Base-by-base conservation (phyloP, 2,113 vertebrate species). In the Chauna torquata region DNA sequence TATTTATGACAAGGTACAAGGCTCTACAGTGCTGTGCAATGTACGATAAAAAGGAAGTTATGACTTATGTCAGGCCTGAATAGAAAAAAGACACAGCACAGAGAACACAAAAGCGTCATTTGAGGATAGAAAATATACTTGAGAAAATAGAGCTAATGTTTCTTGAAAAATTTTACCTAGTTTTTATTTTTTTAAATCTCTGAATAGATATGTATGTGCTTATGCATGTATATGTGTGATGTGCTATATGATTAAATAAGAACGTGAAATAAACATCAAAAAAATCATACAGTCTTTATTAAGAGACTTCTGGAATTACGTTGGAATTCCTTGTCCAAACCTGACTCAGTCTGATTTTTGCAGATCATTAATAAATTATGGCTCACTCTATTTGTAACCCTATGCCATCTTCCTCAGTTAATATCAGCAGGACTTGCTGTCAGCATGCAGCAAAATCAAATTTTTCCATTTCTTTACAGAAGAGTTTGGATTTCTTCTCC, bases 281-380 rank as follows among this genome's bases (percentile, higher is more conserved):
- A 83, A 66, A 88, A 34, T 3, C 20, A 17, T 8, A 16, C n/a
- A 59, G 44, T 25, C 68, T 49, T 91, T 44, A 72, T 75, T 77
- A 52, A 45, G 42, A 88, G 58, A 94, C 62, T 86, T 69, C 85
- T 69, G 64, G 64, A 90, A 76, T 58, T 95, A 84, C 1, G 0
- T 24, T 14, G 44, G 16, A 70, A 69, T 78, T 81, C 42, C 36
- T 82, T 52, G 52, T 55, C 50, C 91, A 92, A 91, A 83, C 17
- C 88, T 87, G 82, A 86, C 78, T 92, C 70, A 92, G 81, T 64
- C 62, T 55, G 62, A 85, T 82, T 82, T 76, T 69, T 81, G 55
- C 38, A 94, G 65, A 25, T 96, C 92, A 97, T 98, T 94, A 98
- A 97, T 97, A 97, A 97, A 94, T 91, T 86, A 97, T 82, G 62